phyloP scores from a whole-genome alignment of 2,113 vertebrate genomes.

The Colistium nudipinnis region DNA sequence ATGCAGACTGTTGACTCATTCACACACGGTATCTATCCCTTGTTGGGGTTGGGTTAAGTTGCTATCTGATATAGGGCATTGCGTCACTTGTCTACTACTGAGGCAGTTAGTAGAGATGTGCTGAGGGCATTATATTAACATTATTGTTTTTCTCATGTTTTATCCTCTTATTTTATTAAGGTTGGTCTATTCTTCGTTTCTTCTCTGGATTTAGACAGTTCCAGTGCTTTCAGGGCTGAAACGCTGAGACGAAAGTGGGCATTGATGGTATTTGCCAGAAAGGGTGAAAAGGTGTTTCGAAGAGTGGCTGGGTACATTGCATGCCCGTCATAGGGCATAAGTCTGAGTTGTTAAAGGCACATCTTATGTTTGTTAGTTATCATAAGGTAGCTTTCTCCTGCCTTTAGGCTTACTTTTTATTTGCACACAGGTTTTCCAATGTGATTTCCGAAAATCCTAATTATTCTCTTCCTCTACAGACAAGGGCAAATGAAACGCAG shows the following conservation, averaged over 20 bases:
- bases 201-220: neutral
- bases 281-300: no score
- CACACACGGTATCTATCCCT: conserved; percentile 23
- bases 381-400: neutral
- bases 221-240: neutral
- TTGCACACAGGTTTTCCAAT: neutral
- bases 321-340: no score
- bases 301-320: no score
- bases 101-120: neutral
- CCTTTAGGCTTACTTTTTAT: neutral
- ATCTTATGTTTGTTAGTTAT: neutral
- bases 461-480: conserved; percentile 66
- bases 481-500: conserved; percentile 84
- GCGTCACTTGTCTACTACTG: conserved; percentile 1
- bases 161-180: neutral
- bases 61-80: neutral
- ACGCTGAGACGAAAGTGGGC: neutral
- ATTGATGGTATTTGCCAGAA: neutral
- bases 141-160: neutral
- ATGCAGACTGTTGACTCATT: conserved; percentile 22
- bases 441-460: neutral
- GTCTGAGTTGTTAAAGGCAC: neutral
- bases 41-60: neutral
- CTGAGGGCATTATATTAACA: neutral
- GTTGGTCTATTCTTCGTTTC: neutral